Evolutionary conservation across 1,140 invertebrate species (phyloP).

Genomic region (Drosophila ercepeae): DNA sequence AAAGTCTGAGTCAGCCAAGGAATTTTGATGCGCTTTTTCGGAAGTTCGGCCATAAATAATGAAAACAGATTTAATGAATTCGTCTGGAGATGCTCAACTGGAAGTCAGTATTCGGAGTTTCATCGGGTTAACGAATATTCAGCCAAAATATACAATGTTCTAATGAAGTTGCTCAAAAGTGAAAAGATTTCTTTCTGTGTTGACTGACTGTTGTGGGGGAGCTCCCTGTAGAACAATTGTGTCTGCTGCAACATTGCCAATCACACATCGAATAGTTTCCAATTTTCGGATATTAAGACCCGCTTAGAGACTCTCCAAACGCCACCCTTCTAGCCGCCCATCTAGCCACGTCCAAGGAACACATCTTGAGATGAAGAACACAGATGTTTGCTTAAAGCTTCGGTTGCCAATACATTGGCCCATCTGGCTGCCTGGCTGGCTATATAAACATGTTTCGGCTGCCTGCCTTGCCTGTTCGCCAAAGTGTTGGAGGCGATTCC

Average conservation of each 20-base stretch:
- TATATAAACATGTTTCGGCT: slow-evolving; percentile 54
- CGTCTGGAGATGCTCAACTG: slow-evolving; percentile 20
- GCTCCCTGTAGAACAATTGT: not conserved
- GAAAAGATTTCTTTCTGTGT: not conserved
- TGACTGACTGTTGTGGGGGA: no score
- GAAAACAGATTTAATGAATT: slow-evolving; percentile 40
- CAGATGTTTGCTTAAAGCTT: slow-evolving; percentile 56
- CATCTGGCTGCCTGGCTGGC: slow-evolving; percentile 45
- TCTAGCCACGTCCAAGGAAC: not conserved
- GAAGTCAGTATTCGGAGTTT: no score
- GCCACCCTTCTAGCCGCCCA: not conserved
- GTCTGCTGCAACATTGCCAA: slow-evolving; percentile 33
- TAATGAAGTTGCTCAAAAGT: not conserved
- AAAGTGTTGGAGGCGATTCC: slow-evolving; percentile 48
- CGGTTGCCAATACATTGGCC: slow-evolving; percentile 52
- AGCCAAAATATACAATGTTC: not conserved
- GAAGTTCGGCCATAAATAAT: slow-evolving; percentile 41
- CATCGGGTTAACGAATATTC: no score
- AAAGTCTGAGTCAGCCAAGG: not conserved
- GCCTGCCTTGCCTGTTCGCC: slow-evolving; percentile 9
- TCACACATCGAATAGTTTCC: slow-evolving; percentile 40
- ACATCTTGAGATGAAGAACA: slow-evolving; percentile 26
- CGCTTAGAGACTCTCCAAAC: slow-evolving; percentile 34
- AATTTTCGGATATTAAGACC: slow-evolving; percentile 48
- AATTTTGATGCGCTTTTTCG: slow-evolving; percentile 24